Conservation (phyloP, 2,888 invertebrate genomes). For the Drosophila mayaguana region DNA sequence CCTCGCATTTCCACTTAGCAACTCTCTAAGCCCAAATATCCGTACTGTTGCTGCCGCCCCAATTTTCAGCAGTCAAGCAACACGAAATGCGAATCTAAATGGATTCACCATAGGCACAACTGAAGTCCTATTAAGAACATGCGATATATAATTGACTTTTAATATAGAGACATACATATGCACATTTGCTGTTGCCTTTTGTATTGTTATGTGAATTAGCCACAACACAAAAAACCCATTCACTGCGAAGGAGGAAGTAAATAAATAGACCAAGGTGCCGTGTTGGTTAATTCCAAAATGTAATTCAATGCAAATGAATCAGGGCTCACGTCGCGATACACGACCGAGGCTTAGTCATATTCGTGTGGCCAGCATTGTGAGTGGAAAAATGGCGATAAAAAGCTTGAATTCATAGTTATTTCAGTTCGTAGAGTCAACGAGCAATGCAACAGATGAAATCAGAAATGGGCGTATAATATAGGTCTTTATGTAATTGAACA, state of each 20-base stretch:
- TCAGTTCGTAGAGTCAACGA: too few relatives aligned
- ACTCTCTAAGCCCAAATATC: constrained; percentile 21
- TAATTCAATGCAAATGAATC: constrained; percentile 40
- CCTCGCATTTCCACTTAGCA: constrained; percentile 64
- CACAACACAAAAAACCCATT: constrained; percentile 33
- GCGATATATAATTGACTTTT: constrained; percentile 76
- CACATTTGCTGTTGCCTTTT: background rate
- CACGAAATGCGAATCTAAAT: constrained; percentile 64
- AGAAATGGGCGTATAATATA: background rate
- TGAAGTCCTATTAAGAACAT: constrained; percentile 54
- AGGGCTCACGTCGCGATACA: constrained; percentile 1
- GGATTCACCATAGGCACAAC: constrained; percentile 64
- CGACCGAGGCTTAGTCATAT: background rate
- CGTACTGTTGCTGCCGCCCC: too few relatives aligned
- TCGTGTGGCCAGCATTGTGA: background rate
- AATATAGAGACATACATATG: constrained; percentile 41
- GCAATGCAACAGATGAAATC: background rate
- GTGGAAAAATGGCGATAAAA: constrained; percentile 1
- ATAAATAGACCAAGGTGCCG: constrained; percentile 23
- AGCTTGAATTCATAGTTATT: background rate
- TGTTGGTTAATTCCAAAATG: constrained; percentile 19
- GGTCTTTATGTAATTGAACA: background rate
- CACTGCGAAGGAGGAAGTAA: constrained; percentile 22
- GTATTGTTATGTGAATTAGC: constrained; percentile 48
- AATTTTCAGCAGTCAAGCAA: constrained; percentile 15